phyloP scores from a whole-genome alignment of 2,888 invertebrate genomes.

The Muschampia plurimacula region DNA sequence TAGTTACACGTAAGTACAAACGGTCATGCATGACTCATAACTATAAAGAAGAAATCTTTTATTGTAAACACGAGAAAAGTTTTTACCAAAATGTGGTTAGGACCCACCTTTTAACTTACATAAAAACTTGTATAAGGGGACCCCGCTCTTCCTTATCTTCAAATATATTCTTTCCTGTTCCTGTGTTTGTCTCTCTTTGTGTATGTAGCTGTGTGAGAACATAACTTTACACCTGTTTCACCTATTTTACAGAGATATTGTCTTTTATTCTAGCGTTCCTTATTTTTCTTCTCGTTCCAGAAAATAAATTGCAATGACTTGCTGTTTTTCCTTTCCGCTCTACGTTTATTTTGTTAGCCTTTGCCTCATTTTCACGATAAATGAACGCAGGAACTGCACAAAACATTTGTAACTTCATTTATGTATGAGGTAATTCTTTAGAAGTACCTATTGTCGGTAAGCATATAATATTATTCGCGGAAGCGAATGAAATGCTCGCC shows the following conservation, averaged over 20 bases:
- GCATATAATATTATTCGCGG: not conserved
- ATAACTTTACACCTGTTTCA: constrained; percentile 30
- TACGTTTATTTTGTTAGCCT: constrained; percentile 34
- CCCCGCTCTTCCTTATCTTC: no score
- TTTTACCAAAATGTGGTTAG: no score
- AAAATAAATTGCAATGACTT: constrained; percentile 40
- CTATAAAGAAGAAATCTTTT: no score
- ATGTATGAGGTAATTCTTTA: constrained; percentile 13
- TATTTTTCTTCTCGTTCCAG: constrained; percentile 35
- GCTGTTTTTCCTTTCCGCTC: constrained; percentile 36
- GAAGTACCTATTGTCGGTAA: not conserved
- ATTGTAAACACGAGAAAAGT: no score
- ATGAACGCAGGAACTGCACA: constrained; percentile 13
- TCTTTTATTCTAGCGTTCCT: constrained; percentile 34
- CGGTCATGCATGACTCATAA: no score
- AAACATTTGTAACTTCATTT: constrained; percentile 25
- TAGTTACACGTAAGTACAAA: no score
- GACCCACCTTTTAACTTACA: no score
- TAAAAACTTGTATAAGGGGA: no score
- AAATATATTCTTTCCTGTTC: no score
- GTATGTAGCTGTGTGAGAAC: not conserved
- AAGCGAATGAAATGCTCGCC: not conserved
- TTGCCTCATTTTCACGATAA: constrained; percentile 27
- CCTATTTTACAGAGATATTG: constrained; percentile 36
- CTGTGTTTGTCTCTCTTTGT: no score